These are phyloP conservation scores for Agrotis segetum DNA, from an alignment of 2,888 invertebrate species.

Conservation along the genomic window DNA sequence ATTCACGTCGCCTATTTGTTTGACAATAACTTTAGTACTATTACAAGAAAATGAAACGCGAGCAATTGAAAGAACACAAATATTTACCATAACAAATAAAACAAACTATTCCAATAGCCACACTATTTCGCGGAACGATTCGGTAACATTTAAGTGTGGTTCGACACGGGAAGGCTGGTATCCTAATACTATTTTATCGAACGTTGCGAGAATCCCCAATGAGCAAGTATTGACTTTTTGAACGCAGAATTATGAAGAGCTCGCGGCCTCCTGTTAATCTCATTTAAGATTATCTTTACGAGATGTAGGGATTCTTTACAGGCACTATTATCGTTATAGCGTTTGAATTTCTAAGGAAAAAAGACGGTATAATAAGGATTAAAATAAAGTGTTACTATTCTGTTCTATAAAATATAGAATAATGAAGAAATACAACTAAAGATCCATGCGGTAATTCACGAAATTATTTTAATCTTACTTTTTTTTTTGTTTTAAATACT, in stretches of 20 bases:
- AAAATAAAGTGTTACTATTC: not conserved
- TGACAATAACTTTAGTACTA: no score
- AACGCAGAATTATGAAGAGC: constrained; percentile 55
- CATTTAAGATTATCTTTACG: constrained; percentile 52
- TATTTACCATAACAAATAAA: constrained; percentile 12
- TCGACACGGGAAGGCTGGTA: constrained; percentile 41
- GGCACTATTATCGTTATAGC: constrained; percentile 16
- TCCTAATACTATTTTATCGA: constrained; percentile 53
- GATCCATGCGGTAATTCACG: not conserved
- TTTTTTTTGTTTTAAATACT: no score
- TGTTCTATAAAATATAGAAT: not conserved
- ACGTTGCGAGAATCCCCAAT: constrained; percentile 53
- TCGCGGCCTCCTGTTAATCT: constrained; percentile 47
- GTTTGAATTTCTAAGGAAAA: constrained; percentile 22
- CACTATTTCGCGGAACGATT: constrained; percentile 45
- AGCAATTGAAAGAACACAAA: not conserved
- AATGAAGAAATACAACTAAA: not conserved
- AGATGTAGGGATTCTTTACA: constrained; percentile 23
- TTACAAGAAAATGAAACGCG: no score
- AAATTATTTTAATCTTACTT: not conserved
- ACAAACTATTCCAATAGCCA: constrained; percentile 28
- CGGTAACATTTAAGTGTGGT: constrained; percentile 42
- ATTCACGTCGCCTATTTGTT: no score
- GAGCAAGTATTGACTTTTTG: constrained; percentile 58
- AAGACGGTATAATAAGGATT: not conserved